phyloP scores from a whole-genome alignment of 2,888 invertebrate genomes.

The Camponotus fellah region DNA sequence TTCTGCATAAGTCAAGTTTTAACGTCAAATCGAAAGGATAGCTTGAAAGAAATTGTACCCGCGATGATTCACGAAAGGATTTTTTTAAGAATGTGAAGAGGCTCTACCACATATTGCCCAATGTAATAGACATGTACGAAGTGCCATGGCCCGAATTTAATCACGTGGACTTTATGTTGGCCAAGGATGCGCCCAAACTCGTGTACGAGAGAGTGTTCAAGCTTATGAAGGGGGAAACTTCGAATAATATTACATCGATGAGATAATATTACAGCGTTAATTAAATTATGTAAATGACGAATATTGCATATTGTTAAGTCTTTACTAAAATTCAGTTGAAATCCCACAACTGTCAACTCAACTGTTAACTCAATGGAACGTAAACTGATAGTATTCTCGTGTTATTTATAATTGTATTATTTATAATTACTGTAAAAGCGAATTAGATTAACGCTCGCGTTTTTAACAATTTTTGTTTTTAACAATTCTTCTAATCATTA shows the following conservation, averaged over 20 bases:
- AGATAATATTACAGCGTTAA: not conserved
- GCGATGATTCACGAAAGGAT: not conserved
- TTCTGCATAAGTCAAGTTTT: not conserved
- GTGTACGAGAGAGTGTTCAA: constrained; percentile 88
- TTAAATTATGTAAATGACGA: not conserved
- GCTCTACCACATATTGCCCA: constrained; percentile 87
- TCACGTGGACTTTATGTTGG: constrained; percentile 92
- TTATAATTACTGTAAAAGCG: no score
- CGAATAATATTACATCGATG: not conserved
- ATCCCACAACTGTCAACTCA: no score
- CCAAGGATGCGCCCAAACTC: constrained; percentile 88
- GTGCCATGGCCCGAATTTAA: constrained; percentile 90
- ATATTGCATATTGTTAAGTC: not conserved
- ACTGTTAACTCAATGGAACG: no score
- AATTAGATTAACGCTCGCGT: no score
- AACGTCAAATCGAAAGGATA: not conserved
- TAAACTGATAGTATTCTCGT: not conserved
- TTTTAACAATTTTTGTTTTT: no score
- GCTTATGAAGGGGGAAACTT: constrained; percentile 79
- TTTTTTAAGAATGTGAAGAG: constrained; percentile 87
- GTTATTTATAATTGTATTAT: no score
- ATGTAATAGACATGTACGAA: constrained; percentile 87
- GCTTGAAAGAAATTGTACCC: no score
- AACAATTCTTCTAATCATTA: no score
- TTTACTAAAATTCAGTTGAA: no score